Percentiles rank a stretch among this genome's conserved stretches.
phyloP scores from a whole-genome alignment of 1,140 invertebrate species.

The Nephila pilipes region DNA sequence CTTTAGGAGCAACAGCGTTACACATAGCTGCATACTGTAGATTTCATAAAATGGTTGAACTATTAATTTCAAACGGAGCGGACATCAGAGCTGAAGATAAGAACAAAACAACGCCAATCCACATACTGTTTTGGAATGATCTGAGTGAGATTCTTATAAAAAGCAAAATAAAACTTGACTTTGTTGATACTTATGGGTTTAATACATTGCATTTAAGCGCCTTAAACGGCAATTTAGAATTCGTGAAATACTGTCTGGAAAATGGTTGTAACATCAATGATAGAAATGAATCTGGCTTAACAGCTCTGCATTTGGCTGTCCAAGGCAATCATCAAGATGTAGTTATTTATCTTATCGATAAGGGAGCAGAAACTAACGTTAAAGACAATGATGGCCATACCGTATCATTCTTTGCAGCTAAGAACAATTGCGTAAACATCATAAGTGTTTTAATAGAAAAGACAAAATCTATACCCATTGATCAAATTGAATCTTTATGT shows the following conservation, averaged over 20 bases:
- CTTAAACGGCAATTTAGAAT: not conserved
- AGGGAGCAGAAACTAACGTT: slow-evolving; percentile 15
- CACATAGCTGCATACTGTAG: slow-evolving; percentile 81
- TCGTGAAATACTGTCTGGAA: not conserved
- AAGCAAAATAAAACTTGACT: not conserved
- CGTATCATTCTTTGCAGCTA: no score
- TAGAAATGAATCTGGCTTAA: not conserved
- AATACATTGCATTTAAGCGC: not conserved
- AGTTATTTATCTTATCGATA: not conserved
- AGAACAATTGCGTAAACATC: not conserved
- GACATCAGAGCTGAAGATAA: slow-evolving; percentile 72
- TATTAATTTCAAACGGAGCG: slow-evolving; percentile 81
- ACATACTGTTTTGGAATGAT: not conserved
- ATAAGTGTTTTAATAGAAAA: not conserved
- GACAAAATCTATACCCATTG: not conserved
- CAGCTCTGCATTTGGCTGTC: slow-evolving; percentile 15
- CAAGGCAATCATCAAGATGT: not conserved
- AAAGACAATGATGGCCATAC: not conserved
- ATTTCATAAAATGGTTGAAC: slow-evolving; percentile 81
- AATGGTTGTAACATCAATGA: not conserved
- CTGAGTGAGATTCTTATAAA: not conserved
- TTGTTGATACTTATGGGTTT: not conserved
- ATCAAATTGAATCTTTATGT: not conserved
- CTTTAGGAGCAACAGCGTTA: not conserved
- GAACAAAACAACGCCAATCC: not conserved